phyloP scores from a whole-genome alignment of 2,797 vertebrate genomes.

The Rhinichthys osculus region DNA sequence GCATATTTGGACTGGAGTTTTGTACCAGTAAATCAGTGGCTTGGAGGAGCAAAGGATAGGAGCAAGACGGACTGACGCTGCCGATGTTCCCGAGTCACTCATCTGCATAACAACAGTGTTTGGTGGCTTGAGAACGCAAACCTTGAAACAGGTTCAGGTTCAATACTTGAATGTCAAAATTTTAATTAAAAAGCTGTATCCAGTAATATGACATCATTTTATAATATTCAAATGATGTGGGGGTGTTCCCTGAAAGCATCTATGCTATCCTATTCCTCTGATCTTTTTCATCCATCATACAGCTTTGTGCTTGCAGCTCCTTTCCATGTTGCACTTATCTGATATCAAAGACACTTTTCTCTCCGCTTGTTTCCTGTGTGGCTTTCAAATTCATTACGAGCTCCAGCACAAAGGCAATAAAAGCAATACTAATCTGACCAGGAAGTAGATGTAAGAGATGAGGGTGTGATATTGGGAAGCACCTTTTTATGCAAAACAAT shows the following conservation, averaged over 20 bases:
- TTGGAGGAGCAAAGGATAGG: too few relatives aligned
- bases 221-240: conserved; percentile 71
- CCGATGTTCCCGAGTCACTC: too few relatives aligned
- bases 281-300: conserved; percentile 56
- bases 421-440: conserved; percentile 39
- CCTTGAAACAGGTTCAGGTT: too few relatives aligned
- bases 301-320: conserved; percentile 45
- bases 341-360: conserved; percentile 49
- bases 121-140: too few relatives aligned
- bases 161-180: background rate
- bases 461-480: conserved; percentile 16
- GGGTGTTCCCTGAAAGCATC: conserved; percentile 64
- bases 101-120: too few relatives aligned
- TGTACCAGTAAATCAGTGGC: too few relatives aligned
- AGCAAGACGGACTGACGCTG: too few relatives aligned
- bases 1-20: too few relatives aligned
- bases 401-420: conserved; percentile 46
- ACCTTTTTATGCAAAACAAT: conserved; percentile 17
- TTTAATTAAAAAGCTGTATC: conserved; percentile 7
- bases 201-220: background rate
- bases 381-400: conserved; percentile 55
- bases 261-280: conserved; percentile 33
- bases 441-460: conserved; percentile 36
- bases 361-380: conserved; percentile 32
- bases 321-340: conserved; percentile 39